Conservation (phyloP, 2,888 invertebrate species). For the Acronicta alni region DNA sequence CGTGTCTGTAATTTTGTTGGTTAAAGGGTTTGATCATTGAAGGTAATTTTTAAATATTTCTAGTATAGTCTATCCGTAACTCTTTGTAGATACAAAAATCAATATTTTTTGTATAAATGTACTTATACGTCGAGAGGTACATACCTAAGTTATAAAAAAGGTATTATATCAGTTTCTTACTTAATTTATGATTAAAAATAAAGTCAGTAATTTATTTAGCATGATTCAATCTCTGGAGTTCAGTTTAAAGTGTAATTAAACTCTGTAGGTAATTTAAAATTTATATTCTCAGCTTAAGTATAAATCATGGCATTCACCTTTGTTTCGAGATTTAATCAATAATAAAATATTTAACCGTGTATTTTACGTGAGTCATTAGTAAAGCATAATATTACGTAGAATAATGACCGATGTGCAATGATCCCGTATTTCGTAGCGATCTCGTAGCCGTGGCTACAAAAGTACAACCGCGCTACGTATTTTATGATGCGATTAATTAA, state of each 20-base stretch:
- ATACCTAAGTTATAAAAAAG: no score
- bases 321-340: not conserved
- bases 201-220: not conserved
- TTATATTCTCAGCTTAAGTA: not conserved
- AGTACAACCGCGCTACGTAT: not conserved
- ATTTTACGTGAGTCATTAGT: not conserved
- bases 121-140: no score
- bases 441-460: constrained; percentile 12
- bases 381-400: not conserved
- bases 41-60: no score
- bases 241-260: not conserved
- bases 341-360: not conserved
- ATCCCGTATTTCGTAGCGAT: not conserved
- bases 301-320: not conserved
- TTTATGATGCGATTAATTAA: not conserved
- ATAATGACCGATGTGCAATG: not conserved
- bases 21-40: no score
- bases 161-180: no score
- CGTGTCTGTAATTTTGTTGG: no score
- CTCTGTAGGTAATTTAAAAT: not conserved
- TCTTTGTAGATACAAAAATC: no score
- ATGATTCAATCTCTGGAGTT: not conserved
- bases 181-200: not conserved
- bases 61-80: no score
- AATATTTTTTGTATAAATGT: no score